These are phyloP conservation scores for Neomorphus geoffroyi DNA, from an alignment of 2,797 vertebrate genomes.

Conservation along the genomic window DNA sequence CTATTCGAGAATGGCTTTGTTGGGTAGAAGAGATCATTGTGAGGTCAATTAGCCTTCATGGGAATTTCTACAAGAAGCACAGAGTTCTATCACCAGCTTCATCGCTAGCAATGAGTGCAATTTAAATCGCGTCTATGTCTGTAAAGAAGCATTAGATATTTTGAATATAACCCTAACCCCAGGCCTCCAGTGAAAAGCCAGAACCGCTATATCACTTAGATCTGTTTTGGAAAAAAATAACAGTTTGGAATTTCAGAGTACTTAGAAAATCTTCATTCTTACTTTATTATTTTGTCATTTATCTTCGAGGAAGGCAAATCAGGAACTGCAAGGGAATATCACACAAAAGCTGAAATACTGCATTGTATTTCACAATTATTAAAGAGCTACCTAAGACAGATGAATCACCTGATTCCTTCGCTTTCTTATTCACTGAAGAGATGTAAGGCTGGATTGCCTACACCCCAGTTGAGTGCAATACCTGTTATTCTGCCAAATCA, in stretches of 20 bases:
- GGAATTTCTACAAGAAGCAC: conserved; percentile 7
- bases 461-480: neutral
- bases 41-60: conserved; percentile 20
- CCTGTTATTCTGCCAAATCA: neutral
- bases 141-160: neutral
- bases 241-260: neutral
- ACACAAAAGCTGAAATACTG: neutral
- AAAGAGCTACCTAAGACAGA: neutral
- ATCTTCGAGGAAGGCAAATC: neutral
- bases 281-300: neutral
- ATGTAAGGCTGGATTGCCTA: neutral
- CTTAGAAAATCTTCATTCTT: neutral
- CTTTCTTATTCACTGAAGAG: neutral
- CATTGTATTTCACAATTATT: neutral
- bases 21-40: neutral
- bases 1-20: neutral
- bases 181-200: neutral
- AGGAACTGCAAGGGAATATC: neutral
- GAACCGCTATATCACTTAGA: neutral
- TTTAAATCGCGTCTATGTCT: neutral
- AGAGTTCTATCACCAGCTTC: neutral
- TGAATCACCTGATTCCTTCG: neutral
- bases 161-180: neutral
- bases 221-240: neutral
- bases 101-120: neutral